Evolutionary conservation across 2,113 vertebrate species (phyloP).

Genomic region (Corynorhinus townsendii): DNA sequence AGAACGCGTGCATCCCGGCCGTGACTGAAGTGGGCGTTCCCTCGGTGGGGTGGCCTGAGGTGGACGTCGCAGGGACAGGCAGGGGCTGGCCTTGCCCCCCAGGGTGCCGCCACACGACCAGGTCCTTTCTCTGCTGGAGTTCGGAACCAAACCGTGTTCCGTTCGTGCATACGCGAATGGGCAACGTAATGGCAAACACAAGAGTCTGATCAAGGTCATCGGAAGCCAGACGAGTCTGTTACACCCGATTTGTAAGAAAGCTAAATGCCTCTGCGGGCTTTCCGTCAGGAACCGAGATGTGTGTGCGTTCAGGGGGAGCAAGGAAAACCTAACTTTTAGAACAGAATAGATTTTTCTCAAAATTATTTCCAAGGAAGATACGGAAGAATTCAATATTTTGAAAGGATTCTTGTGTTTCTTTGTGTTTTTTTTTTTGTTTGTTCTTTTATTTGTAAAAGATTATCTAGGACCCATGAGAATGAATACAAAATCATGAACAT

Average conservation of each 20-base stretch:
- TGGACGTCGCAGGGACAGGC: background rate
- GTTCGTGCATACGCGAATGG: rapidly evolving
- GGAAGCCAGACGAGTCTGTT: background rate
- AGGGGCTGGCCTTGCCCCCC: rapidly evolving
- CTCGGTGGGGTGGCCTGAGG: background rate
- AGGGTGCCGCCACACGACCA: too few species aligned
- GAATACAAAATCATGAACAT: background rate
- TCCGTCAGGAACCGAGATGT: background rate
- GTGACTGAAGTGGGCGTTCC: background rate
- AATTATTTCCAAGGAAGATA: background rate
- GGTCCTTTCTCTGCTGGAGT: background rate
- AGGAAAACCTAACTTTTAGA: background rate
- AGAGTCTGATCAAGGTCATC: background rate
- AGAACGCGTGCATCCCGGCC: background rate
- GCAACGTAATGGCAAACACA: background rate
- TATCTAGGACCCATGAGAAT: background rate
- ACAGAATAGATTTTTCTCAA: background rate
- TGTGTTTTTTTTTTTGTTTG: too few species aligned
- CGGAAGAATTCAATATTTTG: background rate
- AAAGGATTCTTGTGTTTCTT: background rate
- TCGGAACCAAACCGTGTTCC: background rate
- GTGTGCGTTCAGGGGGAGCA: background rate
- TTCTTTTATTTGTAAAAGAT: background rate
- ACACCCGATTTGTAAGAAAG: background rate
- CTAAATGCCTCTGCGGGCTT: background rate